These are phyloP conservation scores for Galemys pyrenaicus DNA, from an alignment of 2,113 vertebrate species.

Conservation along the genomic window DNA sequence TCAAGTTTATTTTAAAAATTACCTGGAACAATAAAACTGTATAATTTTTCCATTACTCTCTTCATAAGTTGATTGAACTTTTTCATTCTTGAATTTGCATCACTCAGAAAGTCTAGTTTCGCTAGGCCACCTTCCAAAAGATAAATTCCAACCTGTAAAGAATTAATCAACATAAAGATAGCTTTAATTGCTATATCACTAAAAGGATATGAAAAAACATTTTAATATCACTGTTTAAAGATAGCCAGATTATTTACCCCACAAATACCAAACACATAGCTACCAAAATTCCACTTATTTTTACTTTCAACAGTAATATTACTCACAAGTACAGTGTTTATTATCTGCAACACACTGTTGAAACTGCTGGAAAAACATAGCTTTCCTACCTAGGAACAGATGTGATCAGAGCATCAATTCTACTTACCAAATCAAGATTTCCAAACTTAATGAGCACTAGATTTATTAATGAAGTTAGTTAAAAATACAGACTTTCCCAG, in stretches of 20 bases:
- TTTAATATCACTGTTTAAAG: neutral
- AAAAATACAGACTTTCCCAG: neutral
- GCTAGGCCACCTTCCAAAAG: conserved; percentile 92
- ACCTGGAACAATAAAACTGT: conserved; percentile 95
- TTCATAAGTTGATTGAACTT: conserved; percentile 95
- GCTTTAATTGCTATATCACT: neutral
- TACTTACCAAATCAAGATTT: neutral
- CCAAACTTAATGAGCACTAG: neutral
- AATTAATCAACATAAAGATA: conserved; percentile 37
- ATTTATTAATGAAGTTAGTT: neutral
- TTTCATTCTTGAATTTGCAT: conserved; percentile 93
- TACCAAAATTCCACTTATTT: neutral
- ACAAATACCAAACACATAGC: neutral
- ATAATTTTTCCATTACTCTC: conserved; percentile 95
- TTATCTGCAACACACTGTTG: neutral
- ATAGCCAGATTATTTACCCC: neutral
- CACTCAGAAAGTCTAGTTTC: conserved; percentile 94
- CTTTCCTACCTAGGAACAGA: neutral
- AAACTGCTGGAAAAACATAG: neutral
- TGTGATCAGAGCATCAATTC: neutral
- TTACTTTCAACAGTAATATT: conserved; percentile 39
- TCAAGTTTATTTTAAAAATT: conserved; percentile 58
- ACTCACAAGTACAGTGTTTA: neutral
- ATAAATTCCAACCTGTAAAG: conserved; percentile 92
- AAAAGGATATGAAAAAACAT: neutral